A percentile compares a stretch with the other conserved stretches of the same genome.
Evolutionary conservation across 2,113 vertebrate species (phyloP).

Genomic region (Geothlypis trichas): DNA sequence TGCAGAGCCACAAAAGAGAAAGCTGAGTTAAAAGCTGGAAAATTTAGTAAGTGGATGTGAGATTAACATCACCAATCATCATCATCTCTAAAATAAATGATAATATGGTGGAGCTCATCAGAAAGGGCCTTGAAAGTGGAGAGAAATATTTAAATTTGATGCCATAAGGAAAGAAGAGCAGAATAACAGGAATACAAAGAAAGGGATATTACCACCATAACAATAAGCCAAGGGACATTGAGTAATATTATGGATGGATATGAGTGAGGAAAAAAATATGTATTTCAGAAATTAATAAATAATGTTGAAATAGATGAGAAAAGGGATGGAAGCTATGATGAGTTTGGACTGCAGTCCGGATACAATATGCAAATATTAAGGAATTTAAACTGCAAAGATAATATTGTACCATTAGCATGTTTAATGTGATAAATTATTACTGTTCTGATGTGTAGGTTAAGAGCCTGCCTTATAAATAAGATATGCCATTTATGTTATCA

Average conservation of each 20-base stretch:
- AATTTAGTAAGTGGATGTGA: not conserved
- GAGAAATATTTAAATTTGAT: not conserved
- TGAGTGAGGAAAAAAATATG: not conserved
- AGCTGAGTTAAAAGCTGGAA: not conserved
- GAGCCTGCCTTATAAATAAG: not conserved
- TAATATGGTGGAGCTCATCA: not conserved
- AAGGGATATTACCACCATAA: not conserved
- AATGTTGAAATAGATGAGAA: not conserved
- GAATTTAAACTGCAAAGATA: not conserved
- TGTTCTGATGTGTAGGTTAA: not conserved
- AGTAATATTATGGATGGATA: not conserved
- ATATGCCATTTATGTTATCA: not conserved
- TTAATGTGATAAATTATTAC: not conserved
- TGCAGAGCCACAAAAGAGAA: not conserved
- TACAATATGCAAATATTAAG: not conserved
- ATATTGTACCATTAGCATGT: not conserved
- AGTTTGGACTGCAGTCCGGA: not conserved
- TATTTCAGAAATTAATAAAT: not conserved
- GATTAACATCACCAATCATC: not conserved
- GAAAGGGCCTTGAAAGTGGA: not conserved
- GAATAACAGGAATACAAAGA: not conserved
- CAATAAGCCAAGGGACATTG: not conserved
- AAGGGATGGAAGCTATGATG: not conserved
- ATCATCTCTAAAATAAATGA: not conserved
- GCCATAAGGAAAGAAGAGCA: not conserved